Evolutionary conservation across 2,888 invertebrate species (phyloP).

Genomic region (Mythimna impura): DNA sequence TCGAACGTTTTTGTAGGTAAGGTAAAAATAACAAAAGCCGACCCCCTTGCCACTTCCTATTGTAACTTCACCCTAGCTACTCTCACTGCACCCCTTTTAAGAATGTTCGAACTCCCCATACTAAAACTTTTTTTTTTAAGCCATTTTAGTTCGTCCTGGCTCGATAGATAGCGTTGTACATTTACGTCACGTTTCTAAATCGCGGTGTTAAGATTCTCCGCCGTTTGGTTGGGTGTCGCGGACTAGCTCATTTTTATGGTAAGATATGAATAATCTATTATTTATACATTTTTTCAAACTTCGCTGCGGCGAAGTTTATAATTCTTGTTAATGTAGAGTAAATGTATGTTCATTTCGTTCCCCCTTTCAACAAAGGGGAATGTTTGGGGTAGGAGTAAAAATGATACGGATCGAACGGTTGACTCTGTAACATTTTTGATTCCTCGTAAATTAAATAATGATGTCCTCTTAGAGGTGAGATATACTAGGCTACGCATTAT

Average conservation of each 20-base stretch:
- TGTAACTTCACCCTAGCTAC: not conserved
- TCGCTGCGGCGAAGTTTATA: constrained; percentile 35
- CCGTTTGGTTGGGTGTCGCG: constrained; percentile 25
- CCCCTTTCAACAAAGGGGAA: no score
- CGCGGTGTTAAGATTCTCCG: constrained; percentile 39
- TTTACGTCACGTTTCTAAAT: constrained; percentile 26
- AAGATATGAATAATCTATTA: no score
- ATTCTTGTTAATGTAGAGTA: not conserved
- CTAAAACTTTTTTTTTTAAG: constrained; percentile 3
- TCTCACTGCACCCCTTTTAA: not conserved
- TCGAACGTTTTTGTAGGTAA: not conserved
- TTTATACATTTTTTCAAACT: constrained; percentile 38
- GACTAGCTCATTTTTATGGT: no score
- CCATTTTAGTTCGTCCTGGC: not conserved
- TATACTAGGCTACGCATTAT: no score
- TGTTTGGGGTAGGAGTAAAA: not conserved
- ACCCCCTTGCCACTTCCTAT: not conserved
- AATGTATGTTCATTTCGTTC: no score
- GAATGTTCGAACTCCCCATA: no score
- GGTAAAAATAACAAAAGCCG: not conserved
- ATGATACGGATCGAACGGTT: not conserved
- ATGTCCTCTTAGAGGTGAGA: no score
- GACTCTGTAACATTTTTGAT: not conserved
- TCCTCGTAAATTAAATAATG: not conserved
- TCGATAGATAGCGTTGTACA: constrained; percentile 43